These are phyloP conservation scores for Helleia helle DNA, from an alignment of 2,888 invertebrate genomes.

Conservation along the genomic window DNA sequence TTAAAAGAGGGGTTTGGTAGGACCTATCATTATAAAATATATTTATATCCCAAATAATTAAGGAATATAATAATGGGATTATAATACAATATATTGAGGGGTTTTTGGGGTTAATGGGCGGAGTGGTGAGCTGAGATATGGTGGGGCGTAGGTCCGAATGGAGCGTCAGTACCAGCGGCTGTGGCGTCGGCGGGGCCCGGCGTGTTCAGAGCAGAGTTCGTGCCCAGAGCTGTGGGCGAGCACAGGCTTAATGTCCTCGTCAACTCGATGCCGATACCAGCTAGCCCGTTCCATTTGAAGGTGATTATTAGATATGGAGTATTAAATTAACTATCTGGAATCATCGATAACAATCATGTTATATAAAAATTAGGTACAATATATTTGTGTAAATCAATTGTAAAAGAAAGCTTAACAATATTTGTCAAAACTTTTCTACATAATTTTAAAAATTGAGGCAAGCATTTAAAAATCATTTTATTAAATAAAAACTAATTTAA, in stretches of 20 bases:
- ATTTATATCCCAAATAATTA: background rate
- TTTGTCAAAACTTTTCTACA: too few species aligned
- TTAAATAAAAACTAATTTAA: too few species aligned
- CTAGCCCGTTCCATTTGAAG: constrained; percentile 95
- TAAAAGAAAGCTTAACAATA: too few species aligned
- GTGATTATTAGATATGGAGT: too few species aligned
- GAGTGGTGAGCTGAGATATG: constrained; percentile 57
- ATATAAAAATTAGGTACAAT: too few species aligned
- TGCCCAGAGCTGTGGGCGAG: constrained; percentile 92
- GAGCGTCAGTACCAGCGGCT: constrained; percentile 91
- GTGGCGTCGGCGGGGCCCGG: constrained; percentile 88
- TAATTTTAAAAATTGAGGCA: too few species aligned
- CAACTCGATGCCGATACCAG: constrained; percentile 86
- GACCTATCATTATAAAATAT: too few species aligned
- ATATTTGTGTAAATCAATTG: too few species aligned
- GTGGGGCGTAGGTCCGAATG: constrained; percentile 86
- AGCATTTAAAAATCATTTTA: too few species aligned
- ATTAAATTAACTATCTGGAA: too few species aligned
- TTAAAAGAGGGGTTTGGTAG: background rate
- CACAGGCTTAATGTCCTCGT: constrained; percentile 92
- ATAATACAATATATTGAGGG: background rate
- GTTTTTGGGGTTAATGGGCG: constrained; percentile 40
- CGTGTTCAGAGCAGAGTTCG: constrained; percentile 92
- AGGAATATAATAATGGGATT: background rate
- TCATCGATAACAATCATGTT: too few species aligned